phyloP scores from a whole-genome alignment of 53 echinoderm and acorn worm genomes.

The Crossaster papposus region DNA sequence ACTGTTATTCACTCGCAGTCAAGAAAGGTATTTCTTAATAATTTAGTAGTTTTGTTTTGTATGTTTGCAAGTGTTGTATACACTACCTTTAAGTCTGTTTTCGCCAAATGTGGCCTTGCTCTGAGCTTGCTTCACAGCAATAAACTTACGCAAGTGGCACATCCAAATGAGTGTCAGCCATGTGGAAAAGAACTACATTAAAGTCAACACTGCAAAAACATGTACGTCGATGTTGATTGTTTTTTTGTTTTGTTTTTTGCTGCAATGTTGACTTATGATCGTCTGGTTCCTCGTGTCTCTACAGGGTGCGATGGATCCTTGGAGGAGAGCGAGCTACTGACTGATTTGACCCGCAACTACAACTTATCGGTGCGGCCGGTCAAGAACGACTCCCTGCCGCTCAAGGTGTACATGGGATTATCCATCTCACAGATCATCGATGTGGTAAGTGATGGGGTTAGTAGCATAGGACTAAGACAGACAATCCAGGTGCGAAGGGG shows the following conservation, averaged over 20 bases:
- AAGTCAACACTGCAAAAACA: too few relatives aligned
- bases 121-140: too few relatives aligned
- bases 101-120: too few relatives aligned
- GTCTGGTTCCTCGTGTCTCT: not conserved
- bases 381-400: slow-evolving; percentile 68
- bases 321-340: slow-evolving; percentile 71
- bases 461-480: not conserved
- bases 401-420: slow-evolving; percentile 86
- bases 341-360: slow-evolving; percentile 41
- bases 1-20: too few relatives aligned
- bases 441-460: slow-evolving; percentile 71
- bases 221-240: not conserved
- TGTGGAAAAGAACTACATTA: too few relatives aligned
- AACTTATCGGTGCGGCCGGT: slow-evolving; percentile 80
- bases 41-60: too few relatives aligned
- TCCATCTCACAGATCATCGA: slow-evolving; percentile 87
- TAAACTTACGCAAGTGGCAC: too few relatives aligned
- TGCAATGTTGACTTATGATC: not conserved
- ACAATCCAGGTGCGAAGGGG: not conserved
- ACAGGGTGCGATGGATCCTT: slow-evolving; percentile 63
- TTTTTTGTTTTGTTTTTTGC: not conserved
- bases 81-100: too few relatives aligned
- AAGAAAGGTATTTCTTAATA: too few relatives aligned
- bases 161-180: too few relatives aligned
- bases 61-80: too few relatives aligned